These are phyloP conservation scores for Ivindomyrus marchei DNA, from an alignment of 2,113 vertebrate genomes.

Conservation along the genomic window DNA sequence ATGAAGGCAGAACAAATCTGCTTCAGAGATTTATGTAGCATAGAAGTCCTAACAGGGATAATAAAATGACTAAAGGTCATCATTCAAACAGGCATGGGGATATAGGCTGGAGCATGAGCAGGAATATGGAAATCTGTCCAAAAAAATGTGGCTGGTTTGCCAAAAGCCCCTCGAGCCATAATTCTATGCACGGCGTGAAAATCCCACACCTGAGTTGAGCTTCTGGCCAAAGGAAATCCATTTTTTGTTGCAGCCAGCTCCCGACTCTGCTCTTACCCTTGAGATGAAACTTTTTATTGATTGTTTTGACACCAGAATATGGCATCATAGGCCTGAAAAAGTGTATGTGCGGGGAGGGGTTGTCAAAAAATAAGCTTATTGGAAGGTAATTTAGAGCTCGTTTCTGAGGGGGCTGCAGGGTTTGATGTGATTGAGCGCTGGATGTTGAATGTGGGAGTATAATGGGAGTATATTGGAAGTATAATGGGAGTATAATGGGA, in stretches of 20 bases:
- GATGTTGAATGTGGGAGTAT: neutral
- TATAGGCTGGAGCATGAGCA: neutral
- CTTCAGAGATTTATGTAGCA: neutral
- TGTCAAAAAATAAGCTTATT: neutral
- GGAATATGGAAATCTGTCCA: neutral
- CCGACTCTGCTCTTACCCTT: neutral
- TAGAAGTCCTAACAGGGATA: neutral
- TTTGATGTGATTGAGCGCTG: constrained; percentile 4
- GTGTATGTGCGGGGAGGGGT: neutral
- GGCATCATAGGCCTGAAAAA: neutral
- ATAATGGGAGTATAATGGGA: neutral
- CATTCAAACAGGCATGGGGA: neutral
- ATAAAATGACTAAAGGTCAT: neutral
- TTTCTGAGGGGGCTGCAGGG: neutral
- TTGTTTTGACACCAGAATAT: constrained; percentile 1
- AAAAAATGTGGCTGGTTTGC: neutral
- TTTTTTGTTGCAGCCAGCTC: neutral
- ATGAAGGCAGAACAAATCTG: neutral
- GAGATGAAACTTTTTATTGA: constrained; percentile 10
- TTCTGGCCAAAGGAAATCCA: neutral
- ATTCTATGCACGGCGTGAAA: neutral
- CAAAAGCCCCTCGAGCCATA: neutral
- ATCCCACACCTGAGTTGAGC: neutral
- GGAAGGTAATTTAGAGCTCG: neutral
- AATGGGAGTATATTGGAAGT: neutral